These are phyloP conservation scores for Netelia melanura DNA, from an alignment of 2,888 invertebrate genomes.

Conservation along the genomic window DNA sequence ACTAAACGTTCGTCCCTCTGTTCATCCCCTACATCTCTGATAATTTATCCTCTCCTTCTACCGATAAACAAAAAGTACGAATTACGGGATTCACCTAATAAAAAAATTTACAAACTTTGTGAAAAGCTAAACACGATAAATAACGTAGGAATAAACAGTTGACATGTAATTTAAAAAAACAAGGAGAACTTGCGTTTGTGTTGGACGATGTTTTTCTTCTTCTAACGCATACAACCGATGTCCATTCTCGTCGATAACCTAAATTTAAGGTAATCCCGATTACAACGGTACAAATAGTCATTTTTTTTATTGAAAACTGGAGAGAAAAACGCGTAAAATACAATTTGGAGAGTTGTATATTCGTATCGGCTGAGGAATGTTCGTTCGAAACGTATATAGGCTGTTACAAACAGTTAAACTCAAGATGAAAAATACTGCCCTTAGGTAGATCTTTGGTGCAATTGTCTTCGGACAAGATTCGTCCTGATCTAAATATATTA, in stretches of 20 bases:
- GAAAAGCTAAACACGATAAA: neutral
- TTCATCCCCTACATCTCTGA: neutral
- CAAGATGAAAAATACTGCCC: slow-evolving; percentile 23
- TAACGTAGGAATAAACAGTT: neutral
- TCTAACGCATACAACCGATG: neutral
- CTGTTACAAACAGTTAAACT: slow-evolving; percentile 13
- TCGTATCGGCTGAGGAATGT: slow-evolving; percentile 41
- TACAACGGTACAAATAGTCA: slow-evolving; percentile 71
- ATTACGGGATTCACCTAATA: too few species aligned
- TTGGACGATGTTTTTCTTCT: neutral
- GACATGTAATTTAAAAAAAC: neutral
- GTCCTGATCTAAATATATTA: neutral
- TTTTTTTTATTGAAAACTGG: slow-evolving; percentile 76
- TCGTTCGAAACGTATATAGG: slow-evolving; percentile 29
- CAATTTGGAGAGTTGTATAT: slow-evolving; percentile 69
- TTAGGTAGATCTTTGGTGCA: slow-evolving; percentile 10
- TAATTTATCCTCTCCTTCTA: slow-evolving; percentile 61
- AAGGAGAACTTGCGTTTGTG: neutral
- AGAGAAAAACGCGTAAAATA: slow-evolving; percentile 67
- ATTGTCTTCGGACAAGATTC: slow-evolving; percentile 39
- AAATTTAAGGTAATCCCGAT: slow-evolving; percentile 22
- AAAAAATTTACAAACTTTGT: slow-evolving; percentile 5
- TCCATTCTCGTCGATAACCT: slow-evolving; percentile 2
- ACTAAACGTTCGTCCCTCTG: slow-evolving; percentile 53
- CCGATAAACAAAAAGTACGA: too few species aligned